phyloP scores from a whole-genome alignment of 1,140 invertebrate genomes.

The Melanaphis sacchari region DNA sequence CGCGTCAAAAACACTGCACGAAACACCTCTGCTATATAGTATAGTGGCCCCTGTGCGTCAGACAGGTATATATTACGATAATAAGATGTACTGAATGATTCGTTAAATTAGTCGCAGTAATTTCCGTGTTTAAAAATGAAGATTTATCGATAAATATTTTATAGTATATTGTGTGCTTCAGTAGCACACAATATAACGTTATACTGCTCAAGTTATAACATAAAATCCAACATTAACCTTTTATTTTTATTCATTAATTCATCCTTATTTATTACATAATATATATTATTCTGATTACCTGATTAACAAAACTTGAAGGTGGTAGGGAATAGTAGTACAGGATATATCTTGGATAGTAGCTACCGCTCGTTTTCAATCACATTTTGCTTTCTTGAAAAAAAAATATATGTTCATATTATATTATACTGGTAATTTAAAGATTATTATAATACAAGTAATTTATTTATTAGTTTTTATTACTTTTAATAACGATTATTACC shows the following conservation, averaged over 20 bases:
- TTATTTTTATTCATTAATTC: too few relatives aligned
- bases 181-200: too few relatives aligned
- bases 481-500: too few relatives aligned
- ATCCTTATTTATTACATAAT: too few relatives aligned
- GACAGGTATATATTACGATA: neutral
- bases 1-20: conserved; percentile 2
- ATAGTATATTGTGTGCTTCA: neutral
- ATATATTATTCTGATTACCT: neutral
- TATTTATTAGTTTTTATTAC: too few relatives aligned
- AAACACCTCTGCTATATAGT: neutral
- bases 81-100: neutral
- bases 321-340: neutral
- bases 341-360: too few relatives aligned
- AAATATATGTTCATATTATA: too few relatives aligned
- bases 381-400: neutral
- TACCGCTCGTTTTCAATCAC: too few relatives aligned
- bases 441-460: too few relatives aligned
- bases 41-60: neutral
- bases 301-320: neutral
- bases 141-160: neutral
- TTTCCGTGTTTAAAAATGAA: neutral
- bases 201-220: neutral
- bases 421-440: too few relatives aligned
- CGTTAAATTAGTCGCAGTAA: neutral
- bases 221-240: neutral